phyloP scores from a whole-genome alignment of 2,113 vertebrate species.

The Chaetorhynchus papuensis region DNA sequence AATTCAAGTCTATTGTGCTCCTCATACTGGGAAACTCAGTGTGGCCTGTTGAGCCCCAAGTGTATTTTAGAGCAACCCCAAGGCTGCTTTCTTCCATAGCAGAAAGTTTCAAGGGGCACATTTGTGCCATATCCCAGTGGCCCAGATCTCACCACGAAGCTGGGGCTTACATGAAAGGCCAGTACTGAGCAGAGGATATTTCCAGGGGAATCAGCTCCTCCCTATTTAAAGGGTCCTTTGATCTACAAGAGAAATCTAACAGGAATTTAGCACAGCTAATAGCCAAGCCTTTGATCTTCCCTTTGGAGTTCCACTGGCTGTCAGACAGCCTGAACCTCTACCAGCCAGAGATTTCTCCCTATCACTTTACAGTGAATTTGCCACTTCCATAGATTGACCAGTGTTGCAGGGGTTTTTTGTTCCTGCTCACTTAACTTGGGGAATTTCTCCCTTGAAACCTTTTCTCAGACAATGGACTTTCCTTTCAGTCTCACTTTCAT shows the following conservation, averaged over 20 bases:
- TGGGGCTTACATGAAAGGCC: not conserved
- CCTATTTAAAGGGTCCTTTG: slow-evolving; percentile 26
- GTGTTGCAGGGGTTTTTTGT: not conserved
- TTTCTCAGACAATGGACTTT: not conserved
- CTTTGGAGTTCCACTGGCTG: not conserved
- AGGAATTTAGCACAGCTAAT: slow-evolving; percentile 21
- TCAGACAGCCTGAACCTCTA: not conserved
- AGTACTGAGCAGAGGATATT: not conserved
- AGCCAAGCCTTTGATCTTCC: slow-evolving; percentile 2
- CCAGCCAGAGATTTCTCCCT: not conserved
- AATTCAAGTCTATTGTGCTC: not conserved
- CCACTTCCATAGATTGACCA: not conserved
- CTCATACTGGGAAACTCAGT: not conserved
- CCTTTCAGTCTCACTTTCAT: not conserved
- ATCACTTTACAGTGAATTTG: not conserved
- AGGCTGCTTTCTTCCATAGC: not conserved
- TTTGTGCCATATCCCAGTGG: not conserved
- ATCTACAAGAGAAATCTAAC: slow-evolving; percentile 18
- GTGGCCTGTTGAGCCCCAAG: not conserved
- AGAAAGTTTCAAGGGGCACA: not conserved
- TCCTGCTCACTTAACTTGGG: not conserved
- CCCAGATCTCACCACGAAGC: not conserved
- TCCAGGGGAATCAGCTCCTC: slow-evolving; percentile 4
- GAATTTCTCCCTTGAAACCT: not conserved
- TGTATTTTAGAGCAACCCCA: not conserved